These are phyloP conservation scores for Astreopora myriophthalma DNA, from an alignment of 64 coral and sea anemone species.

Conservation along the genomic window DNA sequence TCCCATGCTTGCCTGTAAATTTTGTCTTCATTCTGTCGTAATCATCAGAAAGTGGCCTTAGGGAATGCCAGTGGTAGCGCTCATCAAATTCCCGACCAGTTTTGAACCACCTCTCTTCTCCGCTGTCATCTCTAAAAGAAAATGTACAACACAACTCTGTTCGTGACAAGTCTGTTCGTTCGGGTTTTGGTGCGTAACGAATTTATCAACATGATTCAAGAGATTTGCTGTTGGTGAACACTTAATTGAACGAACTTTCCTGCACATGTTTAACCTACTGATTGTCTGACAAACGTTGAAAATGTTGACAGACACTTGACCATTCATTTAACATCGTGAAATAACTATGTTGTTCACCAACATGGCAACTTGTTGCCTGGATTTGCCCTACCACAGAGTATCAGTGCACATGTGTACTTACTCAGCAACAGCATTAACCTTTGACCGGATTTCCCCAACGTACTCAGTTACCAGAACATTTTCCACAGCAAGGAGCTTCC, in stretches of 20 bases:
- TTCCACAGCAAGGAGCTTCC: background rate
- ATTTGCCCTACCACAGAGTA: background rate
- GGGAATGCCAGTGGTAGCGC: constrained; percentile 82
- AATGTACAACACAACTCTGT: background rate
- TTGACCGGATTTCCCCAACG: constrained; percentile 2
- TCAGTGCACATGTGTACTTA: background rate
- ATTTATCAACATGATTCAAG: too few relatives aligned
- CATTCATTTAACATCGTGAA: background rate
- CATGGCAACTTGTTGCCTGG: background rate
- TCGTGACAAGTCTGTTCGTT: background rate
- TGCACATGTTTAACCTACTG: too few relatives aligned
- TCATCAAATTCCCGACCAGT: constrained; percentile 82
- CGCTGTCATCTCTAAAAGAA: constrained; percentile 33
- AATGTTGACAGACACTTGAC: too few relatives aligned
- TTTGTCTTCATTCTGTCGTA: constrained; percentile 56
- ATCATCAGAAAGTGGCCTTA: constrained; percentile 73
- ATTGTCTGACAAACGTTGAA: too few relatives aligned
- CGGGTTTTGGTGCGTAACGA: background rate
- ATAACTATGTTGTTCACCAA: background rate
- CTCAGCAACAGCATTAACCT: background rate
- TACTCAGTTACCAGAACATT: constrained; percentile 20
- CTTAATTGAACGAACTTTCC: too few relatives aligned
- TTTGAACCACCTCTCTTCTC: background rate
- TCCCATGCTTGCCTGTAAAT: constrained; percentile 22
- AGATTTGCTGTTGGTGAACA: too few relatives aligned